Percentiles rank a stretch among this genome's conserved stretches.
These are phyloP conservation scores for Orestias chungarensis DNA, from an alignment of 2,797 vertebrate genomes.

Conservation along the genomic window DNA sequence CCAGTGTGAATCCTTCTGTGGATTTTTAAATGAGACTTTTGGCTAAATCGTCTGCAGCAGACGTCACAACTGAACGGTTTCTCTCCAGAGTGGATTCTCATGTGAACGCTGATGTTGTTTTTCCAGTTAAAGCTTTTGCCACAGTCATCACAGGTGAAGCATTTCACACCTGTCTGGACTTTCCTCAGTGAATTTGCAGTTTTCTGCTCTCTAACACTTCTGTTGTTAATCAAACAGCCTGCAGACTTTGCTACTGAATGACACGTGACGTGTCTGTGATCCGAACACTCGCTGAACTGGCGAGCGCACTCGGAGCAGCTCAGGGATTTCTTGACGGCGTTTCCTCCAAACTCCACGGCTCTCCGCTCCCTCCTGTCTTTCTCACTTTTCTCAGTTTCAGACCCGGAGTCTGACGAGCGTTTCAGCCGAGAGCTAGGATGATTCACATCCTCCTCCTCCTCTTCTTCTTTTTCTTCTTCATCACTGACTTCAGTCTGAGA, in stretches of 20 bases:
- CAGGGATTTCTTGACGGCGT: not conserved
- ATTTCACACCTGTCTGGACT: not conserved
- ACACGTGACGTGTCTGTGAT: not conserved
- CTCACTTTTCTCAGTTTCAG: not conserved
- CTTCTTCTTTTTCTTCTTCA: too few species aligned
- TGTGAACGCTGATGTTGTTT: conserved; percentile 1
- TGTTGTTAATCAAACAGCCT: not conserved
- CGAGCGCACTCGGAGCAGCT: not conserved
- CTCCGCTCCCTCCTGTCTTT: not conserved
- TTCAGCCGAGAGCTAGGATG: not conserved
- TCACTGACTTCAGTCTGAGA: not conserved
- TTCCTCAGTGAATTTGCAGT: not conserved
- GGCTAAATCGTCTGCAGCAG: not conserved
- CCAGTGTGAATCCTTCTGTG: not conserved
- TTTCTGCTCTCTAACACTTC: not conserved
- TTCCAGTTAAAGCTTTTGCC: conserved; percentile 2
- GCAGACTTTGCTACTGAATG: not conserved
- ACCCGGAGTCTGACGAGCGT: not conserved
- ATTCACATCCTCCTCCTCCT: not conserved
- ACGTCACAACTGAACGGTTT: not conserved
- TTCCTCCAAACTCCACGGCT: not conserved
- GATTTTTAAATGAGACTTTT: conserved; percentile 3
- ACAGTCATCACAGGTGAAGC: not conserved
- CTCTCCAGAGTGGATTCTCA: conserved; percentile 1
- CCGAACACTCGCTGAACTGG: not conserved